Conservation (phyloP, 2,888 invertebrate genomes). For the Koerneria pararmatus region DNA sequence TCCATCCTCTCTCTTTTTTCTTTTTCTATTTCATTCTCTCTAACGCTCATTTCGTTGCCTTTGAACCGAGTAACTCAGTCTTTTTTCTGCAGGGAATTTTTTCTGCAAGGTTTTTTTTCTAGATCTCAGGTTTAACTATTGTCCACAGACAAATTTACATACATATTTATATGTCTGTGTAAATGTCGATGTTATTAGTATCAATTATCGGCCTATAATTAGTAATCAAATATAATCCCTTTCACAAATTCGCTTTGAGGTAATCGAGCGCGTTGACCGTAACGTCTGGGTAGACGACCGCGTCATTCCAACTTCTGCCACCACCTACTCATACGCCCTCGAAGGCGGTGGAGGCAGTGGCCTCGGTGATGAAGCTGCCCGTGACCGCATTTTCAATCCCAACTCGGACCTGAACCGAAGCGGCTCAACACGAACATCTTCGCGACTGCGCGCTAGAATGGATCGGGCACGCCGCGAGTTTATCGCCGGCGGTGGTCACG, state of each 20-base stretch:
- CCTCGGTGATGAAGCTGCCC: conserved; percentile 29
- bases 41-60: too few species aligned
- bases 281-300: conserved; percentile 52
- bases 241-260: conserved; percentile 28
- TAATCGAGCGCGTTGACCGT: conserved; percentile 56
- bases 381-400: conserved; percentile 38
- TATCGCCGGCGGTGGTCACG: conserved; percentile 30
- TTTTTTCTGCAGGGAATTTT: too few species aligned
- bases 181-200: too few species aligned
- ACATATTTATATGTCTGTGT: too few species aligned
- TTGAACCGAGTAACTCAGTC: too few species aligned
- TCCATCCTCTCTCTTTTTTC: too few species aligned
- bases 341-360: conserved; percentile 29
- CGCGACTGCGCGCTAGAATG: conserved; percentile 39
- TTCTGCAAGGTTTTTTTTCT: too few species aligned
- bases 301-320: conserved; percentile 30
- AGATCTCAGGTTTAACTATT: too few species aligned
- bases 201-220: too few species aligned
- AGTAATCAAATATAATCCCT: neutral
- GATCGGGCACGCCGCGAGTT: conserved; percentile 55
- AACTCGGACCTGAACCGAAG: conserved; percentile 37
- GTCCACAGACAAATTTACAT: too few species aligned
- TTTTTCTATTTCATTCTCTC: too few species aligned
- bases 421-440: conserved; percentile 36
- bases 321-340: conserved; percentile 22